Conservation (phyloP, 2,797 vertebrate species). For the Euthynnus affinis region DNA sequence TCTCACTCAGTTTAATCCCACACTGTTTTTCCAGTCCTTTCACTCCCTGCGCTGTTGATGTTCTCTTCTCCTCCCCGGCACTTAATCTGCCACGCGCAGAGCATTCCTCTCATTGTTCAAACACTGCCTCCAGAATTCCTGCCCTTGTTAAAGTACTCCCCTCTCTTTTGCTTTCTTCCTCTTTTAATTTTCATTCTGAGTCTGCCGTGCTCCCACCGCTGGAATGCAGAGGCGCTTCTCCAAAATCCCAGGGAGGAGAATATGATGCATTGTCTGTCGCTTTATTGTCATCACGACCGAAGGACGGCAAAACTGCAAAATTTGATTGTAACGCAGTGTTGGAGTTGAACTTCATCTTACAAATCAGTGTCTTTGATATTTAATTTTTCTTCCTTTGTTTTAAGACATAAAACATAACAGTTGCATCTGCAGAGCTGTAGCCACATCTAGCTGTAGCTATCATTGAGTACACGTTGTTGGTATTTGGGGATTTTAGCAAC, state of each 20-base stretch:
- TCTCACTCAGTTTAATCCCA: constrained; percentile 56
- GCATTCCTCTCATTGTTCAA: constrained; percentile 84
- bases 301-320: constrained; percentile 37
- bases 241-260: constrained; percentile 43
- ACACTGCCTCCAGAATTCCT: constrained; percentile 83
- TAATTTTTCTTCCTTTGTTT: constrained; percentile 1
- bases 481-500: background rate
- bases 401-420: background rate
- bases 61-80: constrained; percentile 66
- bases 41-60: constrained; percentile 57
- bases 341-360: background rate
- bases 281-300: constrained; percentile 40
- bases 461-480: background rate
- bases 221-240: constrained; percentile 69
- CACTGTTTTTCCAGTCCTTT: constrained; percentile 64
- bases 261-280: constrained; percentile 35
- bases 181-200: constrained; percentile 38
- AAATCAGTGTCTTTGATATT: background rate
- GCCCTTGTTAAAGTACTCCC: constrained; percentile 75
- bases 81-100: constrained; percentile 78
- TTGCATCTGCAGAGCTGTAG: background rate
- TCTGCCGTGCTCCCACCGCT: constrained; percentile 55
- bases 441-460: background rate
- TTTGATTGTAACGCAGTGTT: constrained; percentile 6
- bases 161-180: constrained; percentile 28